Conservation (phyloP, 2,888 invertebrate genomes). For the Drosophila kanekoi region DNA sequence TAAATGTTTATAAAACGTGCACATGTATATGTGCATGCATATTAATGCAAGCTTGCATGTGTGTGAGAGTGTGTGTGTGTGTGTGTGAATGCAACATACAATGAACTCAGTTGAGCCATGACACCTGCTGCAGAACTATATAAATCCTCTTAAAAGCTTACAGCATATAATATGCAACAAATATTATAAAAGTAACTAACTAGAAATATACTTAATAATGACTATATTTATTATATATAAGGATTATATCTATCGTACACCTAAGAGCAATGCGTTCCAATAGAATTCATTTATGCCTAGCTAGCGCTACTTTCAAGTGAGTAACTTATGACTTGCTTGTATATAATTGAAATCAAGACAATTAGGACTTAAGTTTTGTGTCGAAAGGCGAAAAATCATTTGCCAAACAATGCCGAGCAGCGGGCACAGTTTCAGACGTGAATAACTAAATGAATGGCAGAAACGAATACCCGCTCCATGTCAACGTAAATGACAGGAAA, state of each 20-base stretch:
- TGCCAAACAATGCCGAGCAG: slow-evolving; percentile 37
- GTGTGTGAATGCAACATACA: background rate
- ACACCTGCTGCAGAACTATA: slow-evolving; percentile 1
- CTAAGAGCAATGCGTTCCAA: no score
- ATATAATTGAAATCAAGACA: slow-evolving; percentile 5
- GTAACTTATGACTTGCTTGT: background rate
- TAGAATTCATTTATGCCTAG: no score
- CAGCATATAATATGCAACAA: background rate
- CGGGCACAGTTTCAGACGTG: slow-evolving; percentile 18
- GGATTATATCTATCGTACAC: no score
- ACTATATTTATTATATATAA: no score
- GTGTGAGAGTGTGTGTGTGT: background rate
- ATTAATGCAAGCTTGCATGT: no score
- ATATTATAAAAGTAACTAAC: background rate
- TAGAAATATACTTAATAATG: background rate
- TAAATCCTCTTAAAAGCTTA: background rate
- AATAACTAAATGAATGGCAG: slow-evolving; percentile 25
- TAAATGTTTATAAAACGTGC: slow-evolving; percentile 1
- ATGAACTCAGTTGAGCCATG: background rate
- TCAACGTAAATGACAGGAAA: slow-evolving; percentile 44
- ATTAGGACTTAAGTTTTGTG: slow-evolving; percentile 4
- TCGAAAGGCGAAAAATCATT: slow-evolving; percentile 47
- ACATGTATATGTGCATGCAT: background rate
- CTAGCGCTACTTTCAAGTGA: background rate
- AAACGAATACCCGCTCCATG: slow-evolving; percentile 39